Conservation (phyloP, 2,888 invertebrate species). For the Stegana nigrithorax region DNA sequence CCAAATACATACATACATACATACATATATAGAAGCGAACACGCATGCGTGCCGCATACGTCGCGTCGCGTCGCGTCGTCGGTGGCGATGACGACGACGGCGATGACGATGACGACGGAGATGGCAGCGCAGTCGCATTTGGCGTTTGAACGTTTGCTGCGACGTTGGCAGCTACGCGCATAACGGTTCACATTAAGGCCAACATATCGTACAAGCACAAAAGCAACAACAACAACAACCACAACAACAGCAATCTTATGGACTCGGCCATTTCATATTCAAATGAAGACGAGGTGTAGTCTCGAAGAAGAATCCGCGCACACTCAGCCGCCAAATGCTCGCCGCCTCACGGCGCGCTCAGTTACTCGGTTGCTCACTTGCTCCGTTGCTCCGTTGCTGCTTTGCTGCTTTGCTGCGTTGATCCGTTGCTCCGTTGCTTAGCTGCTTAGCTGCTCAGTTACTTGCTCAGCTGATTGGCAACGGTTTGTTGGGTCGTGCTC, state of each 20-base stretch:
- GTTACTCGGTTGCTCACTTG: constrained; percentile 16
- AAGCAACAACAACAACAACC: constrained; percentile 47
- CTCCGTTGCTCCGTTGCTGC: constrained; percentile 27
- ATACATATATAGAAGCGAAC: constrained; percentile 21
- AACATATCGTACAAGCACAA: constrained; percentile 39
- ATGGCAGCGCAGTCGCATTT: constrained; percentile 6
- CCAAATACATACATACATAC: constrained; percentile 17
- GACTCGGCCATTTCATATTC: constrained; percentile 61
- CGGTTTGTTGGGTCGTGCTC: background rate
- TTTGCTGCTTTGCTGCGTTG: constrained; percentile 8
- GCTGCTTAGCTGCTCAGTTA: constrained; percentile 6
- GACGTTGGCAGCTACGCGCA: constrained; percentile 52
- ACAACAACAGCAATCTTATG: constrained; percentile 32
- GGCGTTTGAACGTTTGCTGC: constrained; percentile 34
- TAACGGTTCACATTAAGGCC: constrained; percentile 69
- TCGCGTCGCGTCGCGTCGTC: too few species aligned
- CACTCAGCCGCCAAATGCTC: constrained; percentile 24
- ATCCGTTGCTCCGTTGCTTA: constrained; percentile 27
- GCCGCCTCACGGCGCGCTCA: background rate
- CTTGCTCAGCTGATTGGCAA: constrained; percentile 51
- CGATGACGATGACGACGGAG: background rate
- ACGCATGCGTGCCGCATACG: constrained; percentile 47
- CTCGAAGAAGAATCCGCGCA: constrained; percentile 26
- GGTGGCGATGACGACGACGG: constrained; percentile 22
- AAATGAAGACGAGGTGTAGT: constrained; percentile 47